Evolutionary conservation across 2,797 vertebrate species (phyloP), one percentile per base, ranked within the genome.

Genomic region (Macroramphosus scolopax): DNA sequence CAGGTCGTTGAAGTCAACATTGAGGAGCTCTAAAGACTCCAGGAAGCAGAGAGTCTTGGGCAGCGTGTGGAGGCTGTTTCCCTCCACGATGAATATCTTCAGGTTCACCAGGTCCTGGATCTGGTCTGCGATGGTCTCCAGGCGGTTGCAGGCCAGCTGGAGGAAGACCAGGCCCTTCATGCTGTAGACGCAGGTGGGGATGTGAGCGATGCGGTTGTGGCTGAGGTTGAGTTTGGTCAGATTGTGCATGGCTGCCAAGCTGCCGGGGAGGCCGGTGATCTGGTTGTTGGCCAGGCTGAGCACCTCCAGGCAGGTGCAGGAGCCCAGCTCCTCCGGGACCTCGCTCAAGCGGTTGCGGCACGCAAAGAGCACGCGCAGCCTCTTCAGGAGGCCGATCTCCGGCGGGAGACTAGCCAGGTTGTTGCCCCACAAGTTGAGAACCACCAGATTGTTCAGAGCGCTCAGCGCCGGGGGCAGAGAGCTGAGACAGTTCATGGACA

Each of bases 171-270:
- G 84, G 25, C 82, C 89, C 71, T 86, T 93, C 84, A 96, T 86
- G 0, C 87, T 78, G 0, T 95, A 97, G 58, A 98, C 83, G 1
- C 94, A 97, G 42, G 91, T 62, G 0, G 95, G 95, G 75, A 98
- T 93, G 76, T 95, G 93, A 1, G 60, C 72, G 0, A 98, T 92
- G 29, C 28, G 69, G 58, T 98, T 98, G 85, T 95, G 90, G 78
- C 95, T 96, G 7, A 97, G 90, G 75, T 98, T 98, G 65, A 98
- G 87, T 62, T 97, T 97, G 75, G 83, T 88, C 42, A 98, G 75
- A 4, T 56, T 89, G 6, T 73, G 78, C 70, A 98, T 83, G 50
- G 91, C 78, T 0, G 82, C 87, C 51, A 95, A 71, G 75, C 87
- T 89, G 51, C 81, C 70, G 0, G 96, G 95, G 3, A 98, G 88